phyloP scores from a whole-genome alignment of 1,140 invertebrate species.

The Zaprionus inermis region DNA sequence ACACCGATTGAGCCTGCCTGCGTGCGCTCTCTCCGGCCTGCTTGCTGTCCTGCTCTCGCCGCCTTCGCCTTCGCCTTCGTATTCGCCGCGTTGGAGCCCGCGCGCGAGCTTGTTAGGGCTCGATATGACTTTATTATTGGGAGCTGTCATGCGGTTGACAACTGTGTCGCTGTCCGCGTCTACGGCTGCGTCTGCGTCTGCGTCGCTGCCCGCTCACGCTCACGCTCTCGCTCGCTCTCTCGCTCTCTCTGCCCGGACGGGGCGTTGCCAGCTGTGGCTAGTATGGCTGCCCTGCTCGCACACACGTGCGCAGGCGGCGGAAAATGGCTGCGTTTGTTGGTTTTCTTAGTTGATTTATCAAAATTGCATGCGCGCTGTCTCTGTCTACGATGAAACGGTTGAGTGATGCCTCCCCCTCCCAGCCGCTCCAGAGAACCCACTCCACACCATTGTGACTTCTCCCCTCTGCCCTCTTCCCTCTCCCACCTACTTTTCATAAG shows the following conservation, averaged over 20 bases:
- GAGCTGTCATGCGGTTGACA: constrained; percentile 81
- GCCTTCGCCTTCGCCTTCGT: constrained; percentile 39
- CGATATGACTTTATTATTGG: constrained; percentile 82
- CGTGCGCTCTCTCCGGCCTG: not conserved
- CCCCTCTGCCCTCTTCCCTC: constrained; percentile 1
- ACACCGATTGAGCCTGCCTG: no score
- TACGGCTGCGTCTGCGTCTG: constrained; percentile 61
- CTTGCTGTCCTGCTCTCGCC: constrained; percentile 9
- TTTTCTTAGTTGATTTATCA: constrained; percentile 68
- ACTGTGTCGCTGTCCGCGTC: constrained; percentile 66
- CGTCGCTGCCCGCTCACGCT: constrained; percentile 27
- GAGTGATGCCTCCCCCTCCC: constrained; percentile 24
- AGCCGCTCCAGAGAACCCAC: not conserved
- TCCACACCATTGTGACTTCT: no score
- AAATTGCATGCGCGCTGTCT: constrained; percentile 29
- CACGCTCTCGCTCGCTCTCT: not conserved
- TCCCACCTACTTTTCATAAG: constrained; percentile 47
- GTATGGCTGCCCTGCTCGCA: constrained; percentile 47
- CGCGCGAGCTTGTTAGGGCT: constrained; percentile 68
- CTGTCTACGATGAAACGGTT: constrained; percentile 45
- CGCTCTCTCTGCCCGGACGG: constrained; percentile 26
- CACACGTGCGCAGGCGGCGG: constrained; percentile 25
- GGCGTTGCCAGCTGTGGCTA: constrained; percentile 52
- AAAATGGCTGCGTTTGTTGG: constrained; percentile 72
- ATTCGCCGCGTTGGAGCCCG: constrained; percentile 33